Evolutionary conservation across 1,140 invertebrate genomes (phyloP).

Genomic region (Centruroides sculpturatus): DNA sequence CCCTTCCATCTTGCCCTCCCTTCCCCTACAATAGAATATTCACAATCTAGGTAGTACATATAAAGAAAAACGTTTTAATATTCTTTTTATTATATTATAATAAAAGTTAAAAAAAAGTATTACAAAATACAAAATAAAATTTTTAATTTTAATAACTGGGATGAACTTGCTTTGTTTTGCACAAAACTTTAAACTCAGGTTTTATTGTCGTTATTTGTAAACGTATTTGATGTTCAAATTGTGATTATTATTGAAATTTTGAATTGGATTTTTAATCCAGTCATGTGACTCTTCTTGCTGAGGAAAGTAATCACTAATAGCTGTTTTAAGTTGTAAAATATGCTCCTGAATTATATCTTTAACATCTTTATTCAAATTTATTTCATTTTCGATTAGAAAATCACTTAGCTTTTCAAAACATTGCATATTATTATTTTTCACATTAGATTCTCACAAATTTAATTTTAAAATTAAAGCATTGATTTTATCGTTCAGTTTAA

Average conservation of each 20-base stretch:
- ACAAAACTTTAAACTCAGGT: neutral
- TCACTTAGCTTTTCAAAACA: neutral
- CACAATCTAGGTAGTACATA: too few species aligned
- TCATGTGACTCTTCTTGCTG: neutral
- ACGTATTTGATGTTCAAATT: neutral
- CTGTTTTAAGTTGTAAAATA: neutral
- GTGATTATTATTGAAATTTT: neutral
- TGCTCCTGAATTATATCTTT: neutral
- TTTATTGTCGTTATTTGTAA: constrained; percentile 1
- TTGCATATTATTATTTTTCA: neutral
- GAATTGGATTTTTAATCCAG: neutral
- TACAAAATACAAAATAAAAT: neutral
- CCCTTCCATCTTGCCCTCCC: too few species aligned
- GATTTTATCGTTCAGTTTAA: neutral
- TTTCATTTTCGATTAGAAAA: neutral
- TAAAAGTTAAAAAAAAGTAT: too few species aligned
- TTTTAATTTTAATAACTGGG: neutral
- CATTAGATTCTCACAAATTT: neutral
- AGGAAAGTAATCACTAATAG: neutral
- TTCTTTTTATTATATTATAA: too few species aligned
- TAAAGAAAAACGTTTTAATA: too few species aligned
- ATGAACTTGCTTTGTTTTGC: neutral
- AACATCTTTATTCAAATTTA: neutral
- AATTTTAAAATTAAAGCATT: constrained; percentile 1
- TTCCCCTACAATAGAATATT: too few species aligned